phyloP scores from a whole-genome alignment of 2,113 vertebrate species.

The Phaethornis superciliosus region DNA sequence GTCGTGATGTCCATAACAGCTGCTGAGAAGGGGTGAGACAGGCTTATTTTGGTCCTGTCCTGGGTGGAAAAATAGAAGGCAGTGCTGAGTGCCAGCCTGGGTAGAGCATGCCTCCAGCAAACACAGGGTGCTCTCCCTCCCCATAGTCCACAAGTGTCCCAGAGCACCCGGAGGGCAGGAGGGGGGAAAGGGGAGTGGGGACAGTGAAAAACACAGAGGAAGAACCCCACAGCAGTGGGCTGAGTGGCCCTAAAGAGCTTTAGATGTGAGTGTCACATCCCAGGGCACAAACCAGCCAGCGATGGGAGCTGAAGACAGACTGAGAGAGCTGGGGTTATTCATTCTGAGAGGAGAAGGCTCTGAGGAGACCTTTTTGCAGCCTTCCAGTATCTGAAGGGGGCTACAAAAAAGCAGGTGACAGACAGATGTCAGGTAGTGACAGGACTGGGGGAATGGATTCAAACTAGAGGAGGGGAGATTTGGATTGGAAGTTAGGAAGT shows the following conservation, averaged over 20 bases:
- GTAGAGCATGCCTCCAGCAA: background rate
- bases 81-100: background rate
- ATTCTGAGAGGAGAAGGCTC: too few relatives aligned
- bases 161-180: rapidly evolving
- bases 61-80: slow-evolving; percentile 18
- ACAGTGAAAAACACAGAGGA: background rate
- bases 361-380: too few relatives aligned
- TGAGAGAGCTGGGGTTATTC: too few relatives aligned
- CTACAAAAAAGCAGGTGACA: too few relatives aligned
- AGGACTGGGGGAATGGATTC: too few relatives aligned
- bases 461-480: too few relatives aligned
- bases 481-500: too few relatives aligned
- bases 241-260: background rate
- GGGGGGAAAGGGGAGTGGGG: background rate
- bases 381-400: too few relatives aligned
- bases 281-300: rapidly evolving
- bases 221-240: background rate
- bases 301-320: background rate
- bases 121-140: background rate
- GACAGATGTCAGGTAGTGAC: too few relatives aligned
- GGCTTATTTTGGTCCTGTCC: slow-evolving; percentile 45
- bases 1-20: slow-evolving; percentile 1
- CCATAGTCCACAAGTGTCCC: background rate
- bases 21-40: slow-evolving; percentile 24
- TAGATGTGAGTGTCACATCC: background rate